These are phyloP conservation scores for Gymnothorax reevesii DNA, from an alignment of 2,797 vertebrate genomes.

Conservation along the genomic window DNA sequence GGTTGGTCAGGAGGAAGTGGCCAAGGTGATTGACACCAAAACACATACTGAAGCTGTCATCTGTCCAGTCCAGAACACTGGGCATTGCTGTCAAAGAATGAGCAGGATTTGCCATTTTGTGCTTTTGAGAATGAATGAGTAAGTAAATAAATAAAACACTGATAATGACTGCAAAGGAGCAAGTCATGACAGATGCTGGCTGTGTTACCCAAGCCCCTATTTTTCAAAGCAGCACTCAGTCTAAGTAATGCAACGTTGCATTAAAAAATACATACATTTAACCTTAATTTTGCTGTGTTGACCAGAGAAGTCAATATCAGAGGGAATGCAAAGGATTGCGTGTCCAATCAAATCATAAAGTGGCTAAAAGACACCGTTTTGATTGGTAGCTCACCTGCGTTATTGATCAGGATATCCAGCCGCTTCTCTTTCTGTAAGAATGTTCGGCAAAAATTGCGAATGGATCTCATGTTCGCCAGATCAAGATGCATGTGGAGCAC, in stretches of 20 bases:
- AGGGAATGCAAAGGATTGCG: no score
- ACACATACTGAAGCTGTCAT: conserved; percentile 79
- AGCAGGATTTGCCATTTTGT: neutral
- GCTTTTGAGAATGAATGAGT: neutral
- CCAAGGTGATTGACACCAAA: conserved; percentile 81
- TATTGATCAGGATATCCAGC: conserved; percentile 77
- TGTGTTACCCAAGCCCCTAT: neutral
- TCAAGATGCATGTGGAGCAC: conserved; percentile 73
- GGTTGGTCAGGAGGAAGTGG: conserved; percentile 78
- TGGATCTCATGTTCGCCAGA: conserved; percentile 72
- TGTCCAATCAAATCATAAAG: no score
- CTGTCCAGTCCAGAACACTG: conserved; percentile 77
- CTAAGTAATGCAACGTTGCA: neutral
- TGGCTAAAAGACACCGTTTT: no score
- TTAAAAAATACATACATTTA: neutral
- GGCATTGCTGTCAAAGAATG: conserved; percentile 65
- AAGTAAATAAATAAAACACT: neutral
- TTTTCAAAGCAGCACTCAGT: neutral
- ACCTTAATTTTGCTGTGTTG: neutral
- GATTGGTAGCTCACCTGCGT: conserved; percentile 64
- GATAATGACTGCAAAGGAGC: neutral
- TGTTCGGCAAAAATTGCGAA: conserved; percentile 70
- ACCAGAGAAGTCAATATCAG: no score
- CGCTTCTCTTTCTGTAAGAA: conserved; percentile 75
- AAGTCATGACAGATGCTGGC: neutral